Evolutionary conservation across 2,797 vertebrate species (phyloP), one percentile per base, ranked within the genome.

Genomic region (Lacerta agilis): DNA sequence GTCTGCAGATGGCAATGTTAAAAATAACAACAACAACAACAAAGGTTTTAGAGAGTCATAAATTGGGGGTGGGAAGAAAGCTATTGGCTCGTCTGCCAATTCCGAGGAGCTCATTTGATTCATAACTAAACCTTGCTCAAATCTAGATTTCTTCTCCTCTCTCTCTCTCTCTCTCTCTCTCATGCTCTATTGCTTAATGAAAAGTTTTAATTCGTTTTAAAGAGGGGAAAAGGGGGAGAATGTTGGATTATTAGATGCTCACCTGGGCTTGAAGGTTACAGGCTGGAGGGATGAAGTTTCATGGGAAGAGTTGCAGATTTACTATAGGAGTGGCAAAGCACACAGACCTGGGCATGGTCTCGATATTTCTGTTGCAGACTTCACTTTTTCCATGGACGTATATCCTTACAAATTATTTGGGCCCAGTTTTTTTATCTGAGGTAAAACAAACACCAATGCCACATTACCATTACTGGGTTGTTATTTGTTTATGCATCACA

Each of bases 1-100:
- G 94, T 83, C 92, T 94, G 91, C 96, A 97, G 95, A 96, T 96
- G 96, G 94, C 92, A 92, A 84, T 95, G 96, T 93, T 11, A 88
- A 43, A 73, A 29, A 73, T 9, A 95, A 11, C 15, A 9, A 38
- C 10, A 15, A 8, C 75, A 36, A 27, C n/a, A 36, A 89, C 90
- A 87, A 90, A 83, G 87, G 82, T 27, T 25, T 86, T 93, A 89
- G 87, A 55, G 36, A 93, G 85, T 91, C 95, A 90, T 95, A 93
- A 36, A 96, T 96, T 96, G 93, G 94, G 94, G 92, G 94, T 94
- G 17, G 27, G 15, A 43, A 27, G 64, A 71, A 58, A 96, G 93
- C 94, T 96, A 94, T 91, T 93, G 79, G 92, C 85, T 86, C 80
- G 38, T 92, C 93, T 91, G 92, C 90, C 36, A n/a, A 3, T 71